Percentiles rank a stretch among this genome's conserved stretches.
phyloP scores from a whole-genome alignment of 2,797 vertebrate genomes.

The Poeciliopsis turneri region DNA sequence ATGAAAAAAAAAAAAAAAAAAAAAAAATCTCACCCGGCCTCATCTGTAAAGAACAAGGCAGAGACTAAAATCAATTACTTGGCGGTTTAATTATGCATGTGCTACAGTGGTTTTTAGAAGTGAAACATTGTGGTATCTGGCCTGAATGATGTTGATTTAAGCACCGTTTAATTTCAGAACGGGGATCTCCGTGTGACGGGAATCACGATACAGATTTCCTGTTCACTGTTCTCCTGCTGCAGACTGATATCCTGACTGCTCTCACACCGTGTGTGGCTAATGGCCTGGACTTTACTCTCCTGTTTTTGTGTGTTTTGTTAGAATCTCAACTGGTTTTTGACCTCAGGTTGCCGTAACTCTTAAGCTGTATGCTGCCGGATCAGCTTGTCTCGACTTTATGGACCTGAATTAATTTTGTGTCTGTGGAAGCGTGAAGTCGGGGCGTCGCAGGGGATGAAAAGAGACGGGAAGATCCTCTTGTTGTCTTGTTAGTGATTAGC shows the following conservation, averaged over 20 bases:
- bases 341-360: not conserved
- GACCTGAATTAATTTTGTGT: constrained; percentile 10
- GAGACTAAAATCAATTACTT: constrained; percentile 65
- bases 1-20: constrained; percentile 27
- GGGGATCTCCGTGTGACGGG: constrained; percentile 29
- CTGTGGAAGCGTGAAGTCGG: constrained; percentile 5
- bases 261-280: constrained; percentile 5
- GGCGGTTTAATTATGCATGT: constrained; percentile 63
- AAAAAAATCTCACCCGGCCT: constrained; percentile 9
- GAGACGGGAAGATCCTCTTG: constrained; percentile 5
- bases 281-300: not conserved
- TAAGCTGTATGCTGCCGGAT: not conserved
- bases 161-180: constrained; percentile 50
- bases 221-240: constrained; percentile 26
- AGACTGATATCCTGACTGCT: constrained; percentile 15
- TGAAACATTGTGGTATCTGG: constrained; percentile 52
- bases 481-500: constrained; percentile 42
- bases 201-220: constrained; percentile 32
- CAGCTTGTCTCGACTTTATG: not conserved
- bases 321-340: not conserved
- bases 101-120: constrained; percentile 43
- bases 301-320: not conserved
- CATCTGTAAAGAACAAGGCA: constrained; percentile 50
- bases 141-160: constrained; percentile 64
- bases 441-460: not conserved